Evolutionary conservation across 2,797 vertebrate genomes (phyloP).

Genomic region (Macroramphosus scolopax): DNA sequence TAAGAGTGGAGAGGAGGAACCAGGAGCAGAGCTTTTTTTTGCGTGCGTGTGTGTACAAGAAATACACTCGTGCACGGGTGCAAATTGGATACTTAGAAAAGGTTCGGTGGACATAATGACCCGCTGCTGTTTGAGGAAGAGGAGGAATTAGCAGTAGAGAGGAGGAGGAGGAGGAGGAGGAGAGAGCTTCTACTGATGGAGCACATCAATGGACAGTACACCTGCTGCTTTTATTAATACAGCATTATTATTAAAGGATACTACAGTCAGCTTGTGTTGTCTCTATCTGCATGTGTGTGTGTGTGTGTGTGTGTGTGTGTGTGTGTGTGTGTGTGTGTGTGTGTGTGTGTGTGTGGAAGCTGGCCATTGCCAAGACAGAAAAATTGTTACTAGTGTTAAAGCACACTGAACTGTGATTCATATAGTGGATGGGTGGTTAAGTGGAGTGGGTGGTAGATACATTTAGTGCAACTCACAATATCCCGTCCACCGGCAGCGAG

Average conservation of each 20-base stretch:
- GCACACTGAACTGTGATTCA: conserved; percentile 56
- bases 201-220: conserved; percentile 25
- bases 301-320: not conserved
- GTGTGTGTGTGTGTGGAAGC: conserved; percentile 1
- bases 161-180: conserved; percentile 22
- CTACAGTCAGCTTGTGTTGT: conserved; percentile 5
- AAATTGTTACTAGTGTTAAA: conserved; percentile 43
- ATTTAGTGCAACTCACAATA: conserved; percentile 57
- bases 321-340: conserved; percentile 2
- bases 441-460: conserved; percentile 67
- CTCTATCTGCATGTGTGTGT: not conserved
- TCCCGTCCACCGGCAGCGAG: conserved; percentile 36
- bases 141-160: conserved; percentile 9
- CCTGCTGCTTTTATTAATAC: conserved; percentile 22
- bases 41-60: no score
- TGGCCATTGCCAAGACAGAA: conserved; percentile 23
- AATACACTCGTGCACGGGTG: conserved; percentile 62
- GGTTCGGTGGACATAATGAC: conserved; percentile 72
- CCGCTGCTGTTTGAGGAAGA: conserved; percentile 55
- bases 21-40: conserved; percentile 79
- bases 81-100: conserved; percentile 16
- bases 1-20: conserved; percentile 78
- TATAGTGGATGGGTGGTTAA: conserved; percentile 56
- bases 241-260: conserved; percentile 6
- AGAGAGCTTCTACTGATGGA: conserved; percentile 19